Percentiles rank a stretch among this genome's conserved stretches.
Evolutionary conservation across 2,888 invertebrate genomes (phyloP).

Genomic region (Stenchaetothrips biformis): DNA sequence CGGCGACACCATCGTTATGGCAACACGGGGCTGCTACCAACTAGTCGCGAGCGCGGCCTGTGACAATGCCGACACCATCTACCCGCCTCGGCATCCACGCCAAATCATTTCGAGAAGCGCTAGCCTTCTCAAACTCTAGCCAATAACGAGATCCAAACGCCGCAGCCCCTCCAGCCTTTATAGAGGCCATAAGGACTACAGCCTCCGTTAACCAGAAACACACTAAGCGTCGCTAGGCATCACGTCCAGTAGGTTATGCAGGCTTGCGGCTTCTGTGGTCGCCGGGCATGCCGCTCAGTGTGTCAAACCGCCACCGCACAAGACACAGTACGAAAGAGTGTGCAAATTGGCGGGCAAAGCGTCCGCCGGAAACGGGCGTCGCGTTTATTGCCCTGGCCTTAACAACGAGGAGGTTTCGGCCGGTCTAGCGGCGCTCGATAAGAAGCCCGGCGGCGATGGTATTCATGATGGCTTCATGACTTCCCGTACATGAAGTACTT

Average conservation of each 20-base stretch:
- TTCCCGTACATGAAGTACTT: constrained; percentile 12
- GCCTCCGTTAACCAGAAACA: constrained; percentile 8
- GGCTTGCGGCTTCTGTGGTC: constrained; percentile 16
- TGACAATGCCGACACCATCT: not conserved
- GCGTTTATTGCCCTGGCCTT: too few species aligned
- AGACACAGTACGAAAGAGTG: too few species aligned
- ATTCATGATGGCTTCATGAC: not conserved
- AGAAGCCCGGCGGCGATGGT: not conserved
- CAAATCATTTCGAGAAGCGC: too few species aligned
- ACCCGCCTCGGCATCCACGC: too few species aligned
- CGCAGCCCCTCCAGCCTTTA: too few species aligned
- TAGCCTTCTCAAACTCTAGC: too few species aligned
- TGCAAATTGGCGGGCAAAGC: too few species aligned
- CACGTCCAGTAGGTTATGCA: constrained; percentile 18
- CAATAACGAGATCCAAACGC: too few species aligned
- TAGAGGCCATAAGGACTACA: too few species aligned
- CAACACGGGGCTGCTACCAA: not conserved
- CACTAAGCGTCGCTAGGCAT: not conserved
- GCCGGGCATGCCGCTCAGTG: not conserved
- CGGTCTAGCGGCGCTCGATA: not conserved
- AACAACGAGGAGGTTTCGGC: too few species aligned
- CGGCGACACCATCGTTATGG: not conserved
- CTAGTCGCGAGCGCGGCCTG: not conserved
- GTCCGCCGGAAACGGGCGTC: too few species aligned
- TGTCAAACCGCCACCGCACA: not conserved